Evolutionary conservation across 2,888 invertebrate genomes (phyloP), one percentile per base, ranked within the genome.

Genomic region (Endotricha flammealis): DNA sequence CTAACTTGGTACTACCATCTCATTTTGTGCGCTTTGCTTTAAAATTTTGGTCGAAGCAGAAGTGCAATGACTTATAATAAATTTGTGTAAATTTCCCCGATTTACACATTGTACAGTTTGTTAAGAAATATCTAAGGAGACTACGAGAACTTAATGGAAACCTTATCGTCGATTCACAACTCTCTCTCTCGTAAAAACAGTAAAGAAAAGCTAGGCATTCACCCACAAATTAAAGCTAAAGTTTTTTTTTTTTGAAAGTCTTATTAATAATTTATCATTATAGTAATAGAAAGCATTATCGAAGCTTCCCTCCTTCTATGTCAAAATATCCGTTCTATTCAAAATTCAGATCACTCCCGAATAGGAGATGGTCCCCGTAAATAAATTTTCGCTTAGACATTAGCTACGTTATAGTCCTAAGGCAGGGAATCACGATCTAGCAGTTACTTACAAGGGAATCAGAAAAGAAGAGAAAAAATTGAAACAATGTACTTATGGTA

Each of bases 51-150:
- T 81, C 75, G 59, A 81, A 82, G 80, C 81, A 57, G 53, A 65
- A 51, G 80, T 81, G 82, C 79, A 63, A 54, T 60, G 55, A 68
- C 66, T 62, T 73, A 70, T 36, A 34, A 39, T 62, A 63, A 57
- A 50, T 25, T 50, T 75, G 82, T 86, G 86, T 85, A 85, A 85
- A 85, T 70, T 85, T 86, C 86, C 86, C 86, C 86, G 44, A 48
- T 76, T 85, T 82, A 85, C 86, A 86, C 82, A 75, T 59, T 44
- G 36, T 38, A 49, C 17, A 9, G 2, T 41, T 52, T 50, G 46
- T 48, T 56, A 57, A 49, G 46, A 62, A 51, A 59, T 40, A 49
- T 38, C 57, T 66, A 65, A 64, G 43, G 45, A 53, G 48, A 58
- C 53, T 65, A 68, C 45, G 56, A 57, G 48, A 54, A 68, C 42